Evolutionary conservation across 1,140 invertebrate genomes (phyloP).

Genomic region (Sipha flava): DNA sequence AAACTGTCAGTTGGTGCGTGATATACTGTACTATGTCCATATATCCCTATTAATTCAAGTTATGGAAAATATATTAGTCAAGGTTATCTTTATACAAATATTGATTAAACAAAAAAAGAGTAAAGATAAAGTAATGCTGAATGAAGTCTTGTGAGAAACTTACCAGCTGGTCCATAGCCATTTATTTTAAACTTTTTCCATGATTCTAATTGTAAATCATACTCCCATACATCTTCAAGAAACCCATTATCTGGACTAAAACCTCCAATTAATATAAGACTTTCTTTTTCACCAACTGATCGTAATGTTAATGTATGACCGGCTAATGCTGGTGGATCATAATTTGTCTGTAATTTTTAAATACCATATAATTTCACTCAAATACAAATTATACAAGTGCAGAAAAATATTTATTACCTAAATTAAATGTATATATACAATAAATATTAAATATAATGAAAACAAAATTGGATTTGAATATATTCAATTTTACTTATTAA

Average conservation of each 20-base stretch:
- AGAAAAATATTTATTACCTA: too few relatives aligned
- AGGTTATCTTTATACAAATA: too few relatives aligned
- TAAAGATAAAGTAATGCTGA: too few relatives aligned
- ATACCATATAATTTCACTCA: not conserved
- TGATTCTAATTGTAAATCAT: conserved; percentile 60
- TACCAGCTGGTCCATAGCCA: conserved; percentile 64
- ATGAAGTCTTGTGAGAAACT: not conserved
- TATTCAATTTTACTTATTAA: too few relatives aligned
- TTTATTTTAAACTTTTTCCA: conserved; percentile 60
- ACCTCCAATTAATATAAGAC: conserved; percentile 78
- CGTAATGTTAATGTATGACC: conserved; percentile 81
- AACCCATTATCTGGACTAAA: conserved; percentile 71
- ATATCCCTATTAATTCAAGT: conserved; percentile 53
- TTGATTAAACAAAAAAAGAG: too few relatives aligned
- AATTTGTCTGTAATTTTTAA: conserved; percentile 25
- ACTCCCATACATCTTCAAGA: conserved; percentile 71
- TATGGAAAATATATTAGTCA: not conserved
- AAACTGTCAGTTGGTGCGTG: conserved; percentile 69
- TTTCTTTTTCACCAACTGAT: conserved; percentile 61
- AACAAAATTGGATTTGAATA: too few relatives aligned
- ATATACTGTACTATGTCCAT: conserved; percentile 84
- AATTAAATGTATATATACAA: too few relatives aligned
- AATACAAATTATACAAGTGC: not conserved
- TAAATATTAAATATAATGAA: too few relatives aligned
- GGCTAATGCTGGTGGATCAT: conserved; percentile 59